Conservation (phyloP, 2,888 invertebrate species). For the Temnothorax ravouxi region DNA sequence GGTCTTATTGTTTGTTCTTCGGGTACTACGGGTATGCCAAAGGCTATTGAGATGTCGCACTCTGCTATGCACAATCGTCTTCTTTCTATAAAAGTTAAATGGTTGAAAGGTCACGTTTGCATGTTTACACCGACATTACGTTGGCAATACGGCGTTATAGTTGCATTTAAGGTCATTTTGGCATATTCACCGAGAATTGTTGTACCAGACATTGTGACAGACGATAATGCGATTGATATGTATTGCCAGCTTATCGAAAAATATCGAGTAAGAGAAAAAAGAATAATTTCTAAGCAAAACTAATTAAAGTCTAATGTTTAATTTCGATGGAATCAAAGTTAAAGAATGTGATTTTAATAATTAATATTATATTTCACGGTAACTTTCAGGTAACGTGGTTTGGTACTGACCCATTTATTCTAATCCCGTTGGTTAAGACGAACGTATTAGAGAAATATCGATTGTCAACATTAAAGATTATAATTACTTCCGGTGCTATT, state of each 20-base stretch:
- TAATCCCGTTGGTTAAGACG: constrained; percentile 15
- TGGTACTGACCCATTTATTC: constrained; percentile 2
- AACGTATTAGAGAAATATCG: neutral
- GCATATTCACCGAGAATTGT: constrained; percentile 20
- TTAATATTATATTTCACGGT: constrained; percentile 1
- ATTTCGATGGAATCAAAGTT: neutral
- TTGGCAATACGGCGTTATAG: constrained; percentile 16
- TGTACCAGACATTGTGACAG: neutral
- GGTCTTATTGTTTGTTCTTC: constrained; percentile 29
- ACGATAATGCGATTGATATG: neutral
- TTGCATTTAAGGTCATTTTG: neutral
- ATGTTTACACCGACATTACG: constrained; percentile 13
- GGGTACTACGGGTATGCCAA: constrained; percentile 36
- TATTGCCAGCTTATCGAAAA: constrained; percentile 27
- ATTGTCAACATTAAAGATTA: neutral
- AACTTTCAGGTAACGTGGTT: constrained; percentile 35
- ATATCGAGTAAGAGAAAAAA: constrained; percentile 27
- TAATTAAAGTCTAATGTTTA: neutral
- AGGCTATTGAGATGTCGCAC: constrained; percentile 18
- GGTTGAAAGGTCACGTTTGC: neutral
- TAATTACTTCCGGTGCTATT: constrained; percentile 1
- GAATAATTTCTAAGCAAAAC: neutral
- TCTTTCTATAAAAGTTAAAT: neutral
- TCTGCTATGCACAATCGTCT: neutral
- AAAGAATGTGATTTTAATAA: neutral